A percentile compares a stretch with the other conserved stretches of the same genome.
Evolutionary conservation across 2,888 invertebrate genomes (phyloP).

Genomic region (Dioctria linearis): DNA sequence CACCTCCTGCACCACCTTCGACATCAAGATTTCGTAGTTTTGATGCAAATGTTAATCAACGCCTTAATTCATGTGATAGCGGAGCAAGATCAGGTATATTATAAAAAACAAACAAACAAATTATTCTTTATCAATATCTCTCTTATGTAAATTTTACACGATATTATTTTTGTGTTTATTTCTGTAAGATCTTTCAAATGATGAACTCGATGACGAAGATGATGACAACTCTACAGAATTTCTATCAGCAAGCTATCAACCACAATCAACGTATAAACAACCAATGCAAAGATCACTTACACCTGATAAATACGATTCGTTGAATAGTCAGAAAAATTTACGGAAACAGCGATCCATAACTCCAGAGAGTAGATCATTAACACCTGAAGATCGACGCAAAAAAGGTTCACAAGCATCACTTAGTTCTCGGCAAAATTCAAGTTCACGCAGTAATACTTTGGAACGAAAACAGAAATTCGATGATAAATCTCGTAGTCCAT

Average conservation of each 20-base stretch:
- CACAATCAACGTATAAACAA: conserved; percentile 66
- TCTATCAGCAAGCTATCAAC: conserved; percentile 67
- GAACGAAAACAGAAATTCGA: conserved; percentile 68
- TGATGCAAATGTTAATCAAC: conserved; percentile 71
- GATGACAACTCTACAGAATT: conserved; percentile 69
- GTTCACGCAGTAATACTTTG: conserved; percentile 69
- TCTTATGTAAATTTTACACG: conserved; percentile 6
- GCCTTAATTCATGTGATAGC: conserved; percentile 72
- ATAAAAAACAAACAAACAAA: neutral
- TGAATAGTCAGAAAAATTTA: conserved; percentile 68
- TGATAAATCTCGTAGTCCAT: conserved; percentile 67
- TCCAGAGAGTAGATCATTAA: conserved; percentile 69
- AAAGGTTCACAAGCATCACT: conserved; percentile 66
- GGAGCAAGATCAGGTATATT: conserved; percentile 70
- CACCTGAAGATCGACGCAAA: conserved; percentile 69
- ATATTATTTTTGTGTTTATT: neutral
- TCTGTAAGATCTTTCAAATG: conserved; percentile 72
- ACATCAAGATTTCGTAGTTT: conserved; percentile 77
- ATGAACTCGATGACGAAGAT: conserved; percentile 73
- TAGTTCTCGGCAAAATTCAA: conserved; percentile 68
- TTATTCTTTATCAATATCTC: neutral
- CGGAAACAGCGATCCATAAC: conserved; percentile 69
- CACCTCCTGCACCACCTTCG: too few relatives aligned
- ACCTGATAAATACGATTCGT: conserved; percentile 69
- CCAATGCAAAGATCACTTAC: conserved; percentile 70